Base-by-base conservation (phyloP, 2,797 vertebrate genomes). In the Adelosebastes latens region DNA sequence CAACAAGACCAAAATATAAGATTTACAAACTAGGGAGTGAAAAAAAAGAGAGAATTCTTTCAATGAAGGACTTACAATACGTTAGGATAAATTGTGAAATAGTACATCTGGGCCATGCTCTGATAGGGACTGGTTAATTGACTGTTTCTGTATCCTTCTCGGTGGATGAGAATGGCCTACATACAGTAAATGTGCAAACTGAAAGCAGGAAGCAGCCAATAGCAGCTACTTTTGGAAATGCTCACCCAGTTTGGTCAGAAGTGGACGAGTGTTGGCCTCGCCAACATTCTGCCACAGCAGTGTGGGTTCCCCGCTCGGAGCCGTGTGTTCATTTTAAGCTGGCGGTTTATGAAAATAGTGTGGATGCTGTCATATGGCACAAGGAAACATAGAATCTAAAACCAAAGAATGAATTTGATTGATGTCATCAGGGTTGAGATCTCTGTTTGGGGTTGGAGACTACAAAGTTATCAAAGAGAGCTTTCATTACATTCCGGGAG, bases 191-290 rank as follows among this genome's bases (percentile, higher is more conserved):
- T 74, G 31, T 77, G 79, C 53, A 85, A 46, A 71, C 27, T 64
- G 59, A 66, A 39, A 84, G 68, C 14, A 36, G 76, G 56, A 80
- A 87, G 73, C 0, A 42, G 77, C 81, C 84, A 85, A 59, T 52
- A 75, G 68, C 22, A 53, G 65, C 80, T 92, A 84, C 91, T 90
- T 91, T 60, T 68, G 75, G 82, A 78, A 59, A 10, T 5, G 2
- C 60, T 85, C 72, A 20, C 68, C 72, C 76, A 79, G 77, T 81
- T 82, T 65, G 64, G 69, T 72, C 39, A 78, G 36, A 81, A 85
- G 65, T 75, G 78, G 78, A 74, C 24, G 20, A 74, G 56, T 11
- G n/a, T 18, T 9, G 66, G 27, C 32, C n/a, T 20, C 7, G 55
- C 76, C 72, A 70, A 56, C 46, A 25, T 73, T 68, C 60, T 79